Conservation (phyloP, 2,888 invertebrate genomes). For the Drosophila neutralis region DNA sequence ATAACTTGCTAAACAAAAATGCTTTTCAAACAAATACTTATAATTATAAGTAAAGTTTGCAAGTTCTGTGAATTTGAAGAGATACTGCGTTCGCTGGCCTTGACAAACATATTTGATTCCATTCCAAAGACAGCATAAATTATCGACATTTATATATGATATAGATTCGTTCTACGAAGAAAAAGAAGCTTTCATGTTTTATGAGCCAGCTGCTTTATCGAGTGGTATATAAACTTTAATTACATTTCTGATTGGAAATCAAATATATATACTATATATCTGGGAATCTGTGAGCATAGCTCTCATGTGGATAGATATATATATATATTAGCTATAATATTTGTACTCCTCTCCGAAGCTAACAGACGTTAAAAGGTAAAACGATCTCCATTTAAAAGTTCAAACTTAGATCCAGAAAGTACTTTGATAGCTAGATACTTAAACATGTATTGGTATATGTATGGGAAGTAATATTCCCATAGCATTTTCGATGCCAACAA, state of each 20-base stretch:
- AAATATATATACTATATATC: background rate
- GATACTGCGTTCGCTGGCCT: background rate
- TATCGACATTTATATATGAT: background rate
- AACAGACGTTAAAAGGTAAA: background rate
- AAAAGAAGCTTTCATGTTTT: background rate
- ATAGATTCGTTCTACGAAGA: background rate
- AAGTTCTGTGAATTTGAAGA: background rate
- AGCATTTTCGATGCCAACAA: conserved; percentile 25
- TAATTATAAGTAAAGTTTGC: no score
- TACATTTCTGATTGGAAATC: background rate
- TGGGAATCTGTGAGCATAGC: background rate
- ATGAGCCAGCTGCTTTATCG: background rate
- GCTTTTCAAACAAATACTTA: no score
- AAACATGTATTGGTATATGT: background rate
- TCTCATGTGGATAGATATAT: background rate
- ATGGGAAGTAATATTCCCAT: background rate
- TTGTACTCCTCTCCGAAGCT: background rate
- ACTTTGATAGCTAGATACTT: background rate
- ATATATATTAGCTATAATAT: background rate
- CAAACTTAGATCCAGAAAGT: background rate
- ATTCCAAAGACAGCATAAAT: background rate
- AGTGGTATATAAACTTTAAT: background rate
- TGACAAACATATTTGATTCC: no score
- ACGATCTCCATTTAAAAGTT: background rate
- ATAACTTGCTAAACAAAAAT: background rate